phyloP scores from a whole-genome alignment of 30 jellyfish, hydroid and myxozoan genomes.

The Hydractinia echinata region DNA sequence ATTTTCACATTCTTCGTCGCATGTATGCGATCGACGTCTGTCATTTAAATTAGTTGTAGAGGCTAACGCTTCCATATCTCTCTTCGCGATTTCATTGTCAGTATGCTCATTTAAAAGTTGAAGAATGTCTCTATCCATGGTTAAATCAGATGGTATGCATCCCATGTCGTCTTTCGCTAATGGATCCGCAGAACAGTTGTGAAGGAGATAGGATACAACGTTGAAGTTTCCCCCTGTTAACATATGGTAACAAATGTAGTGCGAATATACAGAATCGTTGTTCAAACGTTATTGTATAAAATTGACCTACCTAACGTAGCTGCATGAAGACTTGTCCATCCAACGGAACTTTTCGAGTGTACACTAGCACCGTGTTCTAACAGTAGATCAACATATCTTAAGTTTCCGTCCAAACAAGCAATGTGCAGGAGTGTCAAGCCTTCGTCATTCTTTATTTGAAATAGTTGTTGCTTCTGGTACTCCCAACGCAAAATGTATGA shows the following conservation, averaged over 20 bases:
- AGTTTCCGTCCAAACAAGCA: constrained; percentile 62
- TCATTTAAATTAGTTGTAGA: not conserved
- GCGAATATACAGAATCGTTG: not conserved
- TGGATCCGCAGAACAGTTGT: constrained; percentile 57
- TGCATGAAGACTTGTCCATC: constrained; percentile 84
- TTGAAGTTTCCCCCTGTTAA: constrained; percentile 41
- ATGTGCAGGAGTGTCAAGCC: constrained; percentile 66
- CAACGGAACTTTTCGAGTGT: constrained; percentile 60
- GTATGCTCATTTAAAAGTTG: not conserved
- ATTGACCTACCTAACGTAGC: constrained; percentile 38
- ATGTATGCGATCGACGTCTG: not conserved
- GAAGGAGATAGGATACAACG: constrained; percentile 45
- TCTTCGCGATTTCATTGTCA: not conserved
- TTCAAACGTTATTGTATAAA: not conserved
- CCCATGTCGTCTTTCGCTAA: constrained; percentile 76
- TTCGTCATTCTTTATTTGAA: constrained; percentile 43
- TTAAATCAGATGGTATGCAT: constrained; percentile 54
- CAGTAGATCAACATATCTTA: constrained; percentile 32
- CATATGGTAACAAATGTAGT: not conserved
- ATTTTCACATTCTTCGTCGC: not conserved
- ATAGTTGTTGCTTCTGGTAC: constrained; percentile 34
- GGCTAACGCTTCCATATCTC: constrained; percentile 15
- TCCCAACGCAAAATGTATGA: constrained; percentile 47
- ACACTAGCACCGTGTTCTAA: constrained; percentile 62
- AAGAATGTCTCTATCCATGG: constrained; percentile 39